A percentile compares a stretch with the other conserved stretches of the same genome.
Evolutionary conservation across 2,888 invertebrate species (phyloP).

Genomic region (Magallana nippona): DNA sequence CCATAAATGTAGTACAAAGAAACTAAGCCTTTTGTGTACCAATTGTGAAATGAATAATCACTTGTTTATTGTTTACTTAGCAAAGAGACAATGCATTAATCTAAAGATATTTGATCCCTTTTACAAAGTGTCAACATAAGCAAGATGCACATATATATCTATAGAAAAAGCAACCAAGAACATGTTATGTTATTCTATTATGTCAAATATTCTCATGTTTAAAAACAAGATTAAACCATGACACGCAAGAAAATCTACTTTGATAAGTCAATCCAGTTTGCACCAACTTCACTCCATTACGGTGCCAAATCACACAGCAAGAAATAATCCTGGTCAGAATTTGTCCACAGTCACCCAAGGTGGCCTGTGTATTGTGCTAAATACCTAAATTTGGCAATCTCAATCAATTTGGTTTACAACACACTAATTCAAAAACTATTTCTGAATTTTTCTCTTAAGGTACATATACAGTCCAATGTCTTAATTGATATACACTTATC

Average conservation of each 20-base stretch:
- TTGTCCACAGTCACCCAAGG: background rate
- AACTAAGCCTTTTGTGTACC: no score
- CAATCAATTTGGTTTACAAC: background rate
- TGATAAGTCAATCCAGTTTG: conserved; percentile 21
- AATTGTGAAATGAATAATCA: no score
- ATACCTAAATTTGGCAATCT: conserved; percentile 25
- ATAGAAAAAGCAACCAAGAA: background rate
- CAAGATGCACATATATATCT: no score
- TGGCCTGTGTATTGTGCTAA: background rate
- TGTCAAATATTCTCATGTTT: background rate
- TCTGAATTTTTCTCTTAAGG: background rate
- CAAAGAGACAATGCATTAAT: no score
- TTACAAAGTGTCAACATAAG: no score
- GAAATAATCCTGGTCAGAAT: conserved; percentile 31
- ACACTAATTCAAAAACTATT: conserved; percentile 26
- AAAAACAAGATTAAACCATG: conserved; percentile 30
- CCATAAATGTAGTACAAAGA: no score
- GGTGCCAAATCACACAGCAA: background rate
- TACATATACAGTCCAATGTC: no score
- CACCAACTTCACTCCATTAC: conserved; percentile 7
- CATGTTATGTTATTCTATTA: background rate
- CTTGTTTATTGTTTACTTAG: no score
- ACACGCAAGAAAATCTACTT: conserved; percentile 13
- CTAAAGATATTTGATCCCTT: no score
- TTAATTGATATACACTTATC: no score